These are phyloP conservation scores for Brenthis hecate DNA, from an alignment of 2,888 invertebrate genomes.

Conservation along the genomic window DNA sequence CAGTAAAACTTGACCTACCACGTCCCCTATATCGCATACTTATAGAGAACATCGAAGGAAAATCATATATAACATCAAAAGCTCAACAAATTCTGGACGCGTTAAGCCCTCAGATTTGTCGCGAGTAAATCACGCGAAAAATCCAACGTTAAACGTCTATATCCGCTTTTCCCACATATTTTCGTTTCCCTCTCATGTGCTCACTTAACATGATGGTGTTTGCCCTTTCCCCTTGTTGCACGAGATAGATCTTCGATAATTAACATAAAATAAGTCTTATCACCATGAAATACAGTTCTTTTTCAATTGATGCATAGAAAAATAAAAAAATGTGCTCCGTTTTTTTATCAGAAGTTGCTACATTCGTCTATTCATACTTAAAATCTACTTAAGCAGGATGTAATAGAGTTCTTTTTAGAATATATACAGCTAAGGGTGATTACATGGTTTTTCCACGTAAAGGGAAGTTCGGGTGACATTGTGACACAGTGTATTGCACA, in stretches of 20 bases:
- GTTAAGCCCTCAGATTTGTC: slow-evolving; percentile 77
- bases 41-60: slow-evolving; percentile 26
- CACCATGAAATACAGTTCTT: fast-evolving
- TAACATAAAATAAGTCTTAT: slow-evolving; percentile 46
- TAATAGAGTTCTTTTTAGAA: slow-evolving; percentile 34
- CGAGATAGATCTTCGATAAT: slow-evolving; percentile 43
- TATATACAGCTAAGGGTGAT: not conserved
- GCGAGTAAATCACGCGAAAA: slow-evolving; percentile 79
- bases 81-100: slow-evolving; percentile 55
- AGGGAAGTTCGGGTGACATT: slow-evolving; percentile 73
- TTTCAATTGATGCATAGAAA: slow-evolving; percentile 30
- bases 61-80: slow-evolving; percentile 33
- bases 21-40: slow-evolving; percentile 26
- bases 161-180: slow-evolving; percentile 82
- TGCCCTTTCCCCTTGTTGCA: slow-evolving; percentile 72
- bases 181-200: slow-evolving; percentile 81
- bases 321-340: slow-evolving; percentile 59
- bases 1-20: slow-evolving; percentile 48
- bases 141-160: slow-evolving; percentile 81
- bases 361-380: not conserved
- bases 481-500: slow-evolving; percentile 81
- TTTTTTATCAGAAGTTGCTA: slow-evolving; percentile 53
- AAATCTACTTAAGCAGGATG: not conserved
- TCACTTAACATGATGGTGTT: slow-evolving; percentile 81
- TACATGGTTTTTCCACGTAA: slow-evolving; percentile 46